phyloP scores from a whole-genome alignment of 53 echinoderm and acorn worm genomes.

The Crossaster papposus region DNA sequence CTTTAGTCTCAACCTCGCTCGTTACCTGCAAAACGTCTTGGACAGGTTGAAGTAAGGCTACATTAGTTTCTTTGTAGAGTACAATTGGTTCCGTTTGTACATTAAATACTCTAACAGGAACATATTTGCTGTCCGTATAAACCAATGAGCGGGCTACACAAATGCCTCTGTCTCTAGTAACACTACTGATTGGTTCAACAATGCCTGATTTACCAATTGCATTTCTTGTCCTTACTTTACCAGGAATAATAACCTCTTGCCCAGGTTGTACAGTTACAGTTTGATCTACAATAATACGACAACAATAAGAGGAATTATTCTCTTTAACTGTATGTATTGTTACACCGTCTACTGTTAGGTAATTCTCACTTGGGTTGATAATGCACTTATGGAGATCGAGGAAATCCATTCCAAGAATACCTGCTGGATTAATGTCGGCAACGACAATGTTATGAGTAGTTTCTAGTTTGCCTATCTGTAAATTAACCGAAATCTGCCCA shows the following conservation, averaged over 20 bases:
- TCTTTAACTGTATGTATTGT: conserved; percentile 5
- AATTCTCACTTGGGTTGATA: not conserved
- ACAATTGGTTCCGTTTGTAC: not conserved
- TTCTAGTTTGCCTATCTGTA: conserved; percentile 18
- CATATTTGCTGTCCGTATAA: not conserved
- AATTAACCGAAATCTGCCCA: not conserved
- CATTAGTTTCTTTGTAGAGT: not conserved
- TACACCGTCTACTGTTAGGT: conserved; percentile 5
- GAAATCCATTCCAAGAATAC: conserved; percentile 47
- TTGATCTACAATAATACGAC: conserved; percentile 1
- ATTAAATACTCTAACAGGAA: conserved; percentile 8
- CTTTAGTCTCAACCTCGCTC: not conserved
- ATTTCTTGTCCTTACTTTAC: conserved; percentile 14
- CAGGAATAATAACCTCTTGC: conserved; percentile 8
- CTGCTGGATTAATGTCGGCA: conserved; percentile 30
- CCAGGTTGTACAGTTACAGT: conserved; percentile 36
- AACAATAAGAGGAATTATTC: not conserved
- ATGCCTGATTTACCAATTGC: not conserved
- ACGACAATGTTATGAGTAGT: not conserved
- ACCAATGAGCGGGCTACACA: conserved; percentile 10
- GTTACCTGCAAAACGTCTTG: not conserved
- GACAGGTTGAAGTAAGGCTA: conserved; percentile 8
- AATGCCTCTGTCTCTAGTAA: not conserved
- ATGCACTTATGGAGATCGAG: not conserved
- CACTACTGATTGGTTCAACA: conserved; percentile 11